These are phyloP conservation scores for Hydractinia echinata DNA, from an alignment of 30 jellyfish, hydroid and myxozoan genomes.

Conservation along the genomic window DNA sequence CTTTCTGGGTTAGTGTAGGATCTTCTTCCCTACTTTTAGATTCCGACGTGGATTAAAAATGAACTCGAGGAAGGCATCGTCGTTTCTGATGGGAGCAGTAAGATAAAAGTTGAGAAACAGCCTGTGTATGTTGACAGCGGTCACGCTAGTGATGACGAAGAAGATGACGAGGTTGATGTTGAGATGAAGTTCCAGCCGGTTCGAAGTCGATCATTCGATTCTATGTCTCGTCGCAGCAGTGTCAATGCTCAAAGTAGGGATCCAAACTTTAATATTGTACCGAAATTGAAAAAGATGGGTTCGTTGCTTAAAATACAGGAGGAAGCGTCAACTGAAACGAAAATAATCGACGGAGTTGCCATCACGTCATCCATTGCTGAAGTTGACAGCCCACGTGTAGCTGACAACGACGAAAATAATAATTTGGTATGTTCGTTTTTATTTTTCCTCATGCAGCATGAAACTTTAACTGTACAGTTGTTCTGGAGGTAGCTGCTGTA, in stretches of 20 bases:
- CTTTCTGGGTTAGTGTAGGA: too few relatives aligned
- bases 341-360: constrained; percentile 58
- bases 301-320: constrained; percentile 22
- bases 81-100: constrained; percentile 37
- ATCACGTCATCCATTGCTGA: constrained; percentile 36
- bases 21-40: constrained; percentile 32
- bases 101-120: constrained; percentile 18
- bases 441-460: too few relatives aligned
- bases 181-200: background rate
- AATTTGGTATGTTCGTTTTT: background rate
- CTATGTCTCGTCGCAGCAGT: constrained; percentile 27
- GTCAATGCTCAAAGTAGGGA: constrained; percentile 18
- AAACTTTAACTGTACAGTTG: too few relatives aligned
- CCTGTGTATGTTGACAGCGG: constrained; percentile 26
- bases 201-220: constrained; percentile 15
- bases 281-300: constrained; percentile 24
- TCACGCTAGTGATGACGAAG: constrained; percentile 17
- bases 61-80: constrained; percentile 78
- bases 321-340: constrained; percentile 1
- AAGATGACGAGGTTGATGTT: constrained; percentile 9
- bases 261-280: constrained; percentile 38
- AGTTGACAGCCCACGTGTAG: background rate
- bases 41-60: constrained; percentile 71
- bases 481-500: too few relatives aligned
- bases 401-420: constrained; percentile 4